Base-by-base conservation (phyloP, 2,888 invertebrate genomes). In the Neoitamus cyanurus region DNA sequence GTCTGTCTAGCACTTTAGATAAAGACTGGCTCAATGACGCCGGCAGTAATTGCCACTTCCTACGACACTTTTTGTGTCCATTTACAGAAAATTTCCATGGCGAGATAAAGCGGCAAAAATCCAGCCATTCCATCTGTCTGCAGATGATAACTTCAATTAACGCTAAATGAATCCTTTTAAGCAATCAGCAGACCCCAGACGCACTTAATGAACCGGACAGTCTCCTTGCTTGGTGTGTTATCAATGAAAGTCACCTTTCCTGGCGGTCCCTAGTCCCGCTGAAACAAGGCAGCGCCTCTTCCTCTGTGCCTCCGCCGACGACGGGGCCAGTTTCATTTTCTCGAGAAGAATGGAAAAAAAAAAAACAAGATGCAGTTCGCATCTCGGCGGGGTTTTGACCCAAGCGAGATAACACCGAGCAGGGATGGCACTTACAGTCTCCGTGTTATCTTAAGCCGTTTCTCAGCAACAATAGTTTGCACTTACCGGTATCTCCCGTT, bases 131-230 rank as follows among this genome's bases (percentile, higher is more conserved):
- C 42, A 31, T 31, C 48, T 78, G 77, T 25, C 31, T 58, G 2
- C 31, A 48, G 78, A 48, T 34, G 68, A 83, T 83, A 72, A 68
- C 37, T 70, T 30, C 83, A 83, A 83, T 83, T 83, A 83, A 46
- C 72, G 69, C 46, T 83, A 83, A 83, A 72, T 72, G 72, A 15
- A 83, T 83, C 83, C 83, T 83, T 83, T 83, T 83, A 83, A 83
- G 83, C 37, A 48, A 78, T 78, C 78, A 78, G 78, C 30, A 48
- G 30, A 5, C 13, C 58, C 15, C 48, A 78, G 30, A 78, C 31
- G 31, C 15, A 78, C 78, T 48, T 58, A 36, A 48, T 48, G 48
- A 48, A 77, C 15, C 70, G n/a, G 31, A 20, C 72, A 28, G 34
- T n/a, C 25, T 77, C 77, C 77, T 46, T 77, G n/a, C 42, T 20